These are phyloP conservation scores for Typhlomys cinereus DNA, from an alignment of 2,113 vertebrate genomes.

Conservation along the genomic window DNA sequence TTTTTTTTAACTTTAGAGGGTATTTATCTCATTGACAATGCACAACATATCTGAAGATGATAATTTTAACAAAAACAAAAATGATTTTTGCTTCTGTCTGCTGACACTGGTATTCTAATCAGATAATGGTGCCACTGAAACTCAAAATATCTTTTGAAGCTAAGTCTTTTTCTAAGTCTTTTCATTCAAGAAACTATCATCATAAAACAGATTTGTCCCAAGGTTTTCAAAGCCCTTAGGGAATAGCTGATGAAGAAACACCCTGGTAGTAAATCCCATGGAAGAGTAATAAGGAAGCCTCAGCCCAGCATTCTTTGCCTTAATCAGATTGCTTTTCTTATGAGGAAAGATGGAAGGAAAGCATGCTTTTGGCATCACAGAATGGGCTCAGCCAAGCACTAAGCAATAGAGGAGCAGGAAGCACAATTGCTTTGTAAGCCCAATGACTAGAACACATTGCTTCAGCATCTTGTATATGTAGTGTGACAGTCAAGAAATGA, in stretches of 20 bases:
- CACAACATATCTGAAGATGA: background rate
- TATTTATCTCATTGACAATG: background rate
- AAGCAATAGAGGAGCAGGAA: conserved; percentile 11
- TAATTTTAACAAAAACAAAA: background rate
- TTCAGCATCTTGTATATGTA: conserved; percentile 48
- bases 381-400: conserved; percentile 5
- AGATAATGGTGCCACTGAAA: background rate
- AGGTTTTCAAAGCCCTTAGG: background rate
- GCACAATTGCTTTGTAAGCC: conserved; percentile 58
- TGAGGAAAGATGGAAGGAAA: conserved; percentile 27
- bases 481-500: conserved; percentile 61
- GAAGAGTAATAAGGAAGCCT: background rate
- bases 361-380: background rate
- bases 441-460: conserved; percentile 62
- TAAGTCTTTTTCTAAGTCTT: background rate
- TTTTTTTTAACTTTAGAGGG: background rate
- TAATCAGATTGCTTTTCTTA: conserved; percentile 39
- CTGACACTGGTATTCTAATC: background rate
- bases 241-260: background rate
- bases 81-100: background rate
- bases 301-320: background rate
- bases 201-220: background rate
- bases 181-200: background rate
- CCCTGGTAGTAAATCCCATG: conserved; percentile 3
- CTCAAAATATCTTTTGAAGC: background rate